Base-by-base conservation (phyloP, 1,140 invertebrate genomes). In the Halesus radiatus region DNA sequence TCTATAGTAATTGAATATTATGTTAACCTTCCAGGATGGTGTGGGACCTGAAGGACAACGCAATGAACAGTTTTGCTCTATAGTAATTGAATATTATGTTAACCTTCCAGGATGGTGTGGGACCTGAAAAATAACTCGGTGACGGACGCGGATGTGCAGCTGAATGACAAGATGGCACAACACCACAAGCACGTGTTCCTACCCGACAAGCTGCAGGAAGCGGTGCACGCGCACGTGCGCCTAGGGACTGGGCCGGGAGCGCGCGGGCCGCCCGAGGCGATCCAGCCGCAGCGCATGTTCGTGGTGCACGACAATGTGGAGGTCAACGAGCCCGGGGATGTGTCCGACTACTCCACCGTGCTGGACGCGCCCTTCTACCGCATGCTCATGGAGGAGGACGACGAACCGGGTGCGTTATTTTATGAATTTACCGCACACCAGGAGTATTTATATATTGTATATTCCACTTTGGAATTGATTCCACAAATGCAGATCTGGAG, bases 241-340 rank as follows among this genome's bases (percentile, higher is more conserved):
- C 5, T 56, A 20, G n/a, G 18, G 10, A 70, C 62, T 8, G 22
- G 58, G 54, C 16, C 52, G 23, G 23, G 16, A 45, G 20, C 23
- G 4, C 32, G 23, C 10, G 76, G 89, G 1, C 23, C 70, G 4
- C 22, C 29, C 18, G 92, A 94, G 86, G 90, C 92, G 0, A 84
- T 95, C 10, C 89, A 92, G n/a, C 88, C 92, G 0, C 90, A 93
- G 10, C 88, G 94, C 22, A 91, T 95, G 15, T 94, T 92, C 76
- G 88, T 95, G 23, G 90, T 94, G 3, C 93, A 95, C 83, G 93
- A 96, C 79, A 95, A 95, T 82, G 90, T 95, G n/a, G 93, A 95
- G 81, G 91, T 95, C 2, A 91, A 90, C 16, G 91, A 94, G 60
- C 88, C 91, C 0, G 90, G 92, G 64, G 91, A 93, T 81, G 87